Evolutionary conservation across 2,113 vertebrate genomes (phyloP).

Genomic region (Apodemus sylvaticus): DNA sequence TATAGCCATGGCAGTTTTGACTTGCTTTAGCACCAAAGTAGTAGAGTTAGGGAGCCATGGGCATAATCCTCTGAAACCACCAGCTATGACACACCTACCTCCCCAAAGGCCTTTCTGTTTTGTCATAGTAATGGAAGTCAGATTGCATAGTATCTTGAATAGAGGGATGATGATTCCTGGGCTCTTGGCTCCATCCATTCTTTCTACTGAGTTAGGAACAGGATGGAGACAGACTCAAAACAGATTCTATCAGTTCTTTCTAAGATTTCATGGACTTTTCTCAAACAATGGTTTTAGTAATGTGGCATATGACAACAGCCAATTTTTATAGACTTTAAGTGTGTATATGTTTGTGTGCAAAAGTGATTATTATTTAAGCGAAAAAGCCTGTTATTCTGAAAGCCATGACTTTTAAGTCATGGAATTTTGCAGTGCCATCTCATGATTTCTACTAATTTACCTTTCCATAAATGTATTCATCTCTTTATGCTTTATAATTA

Average conservation of each 20-base stretch:
- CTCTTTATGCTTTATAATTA: background rate
- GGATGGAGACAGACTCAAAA: background rate
- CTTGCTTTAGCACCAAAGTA: background rate
- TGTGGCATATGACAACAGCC: background rate
- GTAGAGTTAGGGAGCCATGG: no score
- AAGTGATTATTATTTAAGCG: background rate
- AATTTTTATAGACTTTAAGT: background rate
- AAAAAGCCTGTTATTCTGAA: background rate
- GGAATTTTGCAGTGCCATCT: background rate
- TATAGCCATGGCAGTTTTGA: background rate
- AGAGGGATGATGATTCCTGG: rapidly evolving
- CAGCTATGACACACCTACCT: background rate
- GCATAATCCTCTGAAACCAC: background rate
- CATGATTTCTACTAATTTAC: background rate
- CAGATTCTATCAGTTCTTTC: background rate
- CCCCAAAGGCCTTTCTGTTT: background rate
- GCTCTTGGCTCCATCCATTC: background rate
- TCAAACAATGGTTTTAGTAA: background rate
- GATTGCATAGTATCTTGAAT: no score
- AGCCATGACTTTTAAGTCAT: background rate
- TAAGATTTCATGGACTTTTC: background rate
- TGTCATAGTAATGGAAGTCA: background rate
- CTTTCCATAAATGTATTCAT: background rate
- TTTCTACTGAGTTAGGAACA: background rate
- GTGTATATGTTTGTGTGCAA: background rate